Percentiles rank a stretch among this genome's conserved stretches.
These are phyloP conservation scores for Lepeophtheirus nordmannii DNA, from an alignment of 2,888 invertebrate genomes.

Conservation along the genomic window DNA sequence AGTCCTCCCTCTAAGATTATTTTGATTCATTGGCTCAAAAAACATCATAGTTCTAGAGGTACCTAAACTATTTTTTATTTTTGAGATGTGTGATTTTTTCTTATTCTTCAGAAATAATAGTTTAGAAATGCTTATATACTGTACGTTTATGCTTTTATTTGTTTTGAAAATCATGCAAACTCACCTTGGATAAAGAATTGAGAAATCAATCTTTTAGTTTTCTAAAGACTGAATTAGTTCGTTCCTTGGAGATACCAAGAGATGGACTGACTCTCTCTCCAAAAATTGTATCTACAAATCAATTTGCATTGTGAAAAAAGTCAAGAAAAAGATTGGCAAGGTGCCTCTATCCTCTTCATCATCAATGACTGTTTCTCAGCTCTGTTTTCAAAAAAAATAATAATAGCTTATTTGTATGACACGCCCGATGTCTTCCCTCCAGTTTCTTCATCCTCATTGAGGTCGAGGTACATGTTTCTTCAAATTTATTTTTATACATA, in stretches of 20 bases:
- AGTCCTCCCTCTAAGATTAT: too few species aligned
- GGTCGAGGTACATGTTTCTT: background rate
- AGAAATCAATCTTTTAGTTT: background rate
- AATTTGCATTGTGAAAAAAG: background rate
- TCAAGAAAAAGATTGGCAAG: background rate
- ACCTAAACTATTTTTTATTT: too few species aligned
- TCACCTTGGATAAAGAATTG: conserved; percentile 2
- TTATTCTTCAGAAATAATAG: too few species aligned
- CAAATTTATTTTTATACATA: background rate
- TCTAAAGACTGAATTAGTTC: background rate
- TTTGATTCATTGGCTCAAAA: too few species aligned
- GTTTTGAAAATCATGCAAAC: background rate
- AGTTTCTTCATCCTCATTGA: background rate
- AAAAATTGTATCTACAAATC: background rate
- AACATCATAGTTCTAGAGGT: too few species aligned
- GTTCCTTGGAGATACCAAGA: background rate
- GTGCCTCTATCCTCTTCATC: background rate
- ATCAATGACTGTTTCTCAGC: background rate
- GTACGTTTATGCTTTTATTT: too few species aligned
- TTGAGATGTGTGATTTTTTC: too few species aligned
- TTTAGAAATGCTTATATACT: too few species aligned
- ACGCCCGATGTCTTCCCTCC: background rate
- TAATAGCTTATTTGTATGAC: background rate
- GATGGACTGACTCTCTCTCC: background rate
- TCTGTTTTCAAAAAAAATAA: background rate